These are phyloP conservation scores for Hydraecia micacea DNA, from an alignment of 2,888 invertebrate genomes.

Conservation along the genomic window DNA sequence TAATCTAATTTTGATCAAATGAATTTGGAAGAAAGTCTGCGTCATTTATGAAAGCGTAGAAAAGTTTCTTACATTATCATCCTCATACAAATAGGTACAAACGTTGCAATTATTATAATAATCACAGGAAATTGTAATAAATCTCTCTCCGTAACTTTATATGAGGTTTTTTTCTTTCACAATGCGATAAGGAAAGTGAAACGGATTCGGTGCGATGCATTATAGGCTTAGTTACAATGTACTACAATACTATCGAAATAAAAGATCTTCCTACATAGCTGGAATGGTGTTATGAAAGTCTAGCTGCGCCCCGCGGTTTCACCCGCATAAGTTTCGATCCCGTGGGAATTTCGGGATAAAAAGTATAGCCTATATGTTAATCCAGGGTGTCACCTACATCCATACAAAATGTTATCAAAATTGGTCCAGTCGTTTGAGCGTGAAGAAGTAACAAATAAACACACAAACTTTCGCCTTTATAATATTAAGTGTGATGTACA, in stretches of 20 bases:
- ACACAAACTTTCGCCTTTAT: too few species aligned
- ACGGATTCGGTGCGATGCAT: background rate
- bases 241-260: background rate
- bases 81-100: background rate
- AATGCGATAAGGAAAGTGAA: conserved; percentile 28
- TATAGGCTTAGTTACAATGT: conserved; percentile 3
- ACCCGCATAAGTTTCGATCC: too few species aligned
- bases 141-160: conserved; percentile 12
- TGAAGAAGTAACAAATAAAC: too few species aligned
- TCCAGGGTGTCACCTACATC: too few species aligned
- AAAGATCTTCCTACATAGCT: background rate
- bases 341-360: too few species aligned
- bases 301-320: too few species aligned
- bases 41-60: background rate
- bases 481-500: too few species aligned
- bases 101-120: background rate
- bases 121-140: conserved; percentile 27
- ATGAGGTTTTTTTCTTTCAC: conserved; percentile 27
- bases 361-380: too few species aligned
- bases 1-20: background rate
- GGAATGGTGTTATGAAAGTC: background rate
- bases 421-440: too few species aligned
- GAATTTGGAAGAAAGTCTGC: background rate
- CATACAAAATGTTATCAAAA: too few species aligned
- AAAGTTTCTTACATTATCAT: background rate